Conservation (phyloP, 2,888 invertebrate genomes). For the Ptilodon capucinus region DNA sequence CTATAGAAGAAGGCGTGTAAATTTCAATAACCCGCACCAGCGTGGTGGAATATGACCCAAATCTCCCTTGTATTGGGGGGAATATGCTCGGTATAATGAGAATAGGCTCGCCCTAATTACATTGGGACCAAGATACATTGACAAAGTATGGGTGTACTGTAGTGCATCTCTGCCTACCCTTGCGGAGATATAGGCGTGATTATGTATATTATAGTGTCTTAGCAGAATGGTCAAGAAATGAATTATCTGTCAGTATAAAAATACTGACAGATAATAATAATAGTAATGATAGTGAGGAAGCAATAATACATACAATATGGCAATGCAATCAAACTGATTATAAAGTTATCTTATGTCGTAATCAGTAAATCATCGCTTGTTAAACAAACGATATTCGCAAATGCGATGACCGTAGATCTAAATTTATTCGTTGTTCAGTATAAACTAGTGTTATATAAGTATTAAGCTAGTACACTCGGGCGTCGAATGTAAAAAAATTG, state of each 20-base stretch:
- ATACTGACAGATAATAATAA: background rate
- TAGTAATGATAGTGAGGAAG: background rate
- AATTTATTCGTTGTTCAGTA: background rate
- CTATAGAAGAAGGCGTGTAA: too few relatives aligned
- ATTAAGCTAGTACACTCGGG: slow-evolving; percentile 30
- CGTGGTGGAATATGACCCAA: too few relatives aligned
- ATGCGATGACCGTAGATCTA: background rate
- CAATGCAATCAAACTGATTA: background rate
- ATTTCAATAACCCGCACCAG: too few relatives aligned
- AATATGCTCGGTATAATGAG: too few relatives aligned
- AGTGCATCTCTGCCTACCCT: too few relatives aligned
- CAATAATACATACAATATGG: background rate
- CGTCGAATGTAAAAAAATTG: slow-evolving; percentile 39
- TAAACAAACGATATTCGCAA: background rate
- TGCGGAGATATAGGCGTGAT: too few relatives aligned
- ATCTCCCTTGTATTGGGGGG: too few relatives aligned
- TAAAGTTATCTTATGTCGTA: background rate
- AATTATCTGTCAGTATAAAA: background rate
- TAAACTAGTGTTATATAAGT: background rate
- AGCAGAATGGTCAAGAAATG: too few relatives aligned
- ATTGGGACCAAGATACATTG: too few relatives aligned
- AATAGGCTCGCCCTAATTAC: too few relatives aligned
- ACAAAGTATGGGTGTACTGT: too few relatives aligned
- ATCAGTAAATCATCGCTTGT: background rate
- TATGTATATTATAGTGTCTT: too few relatives aligned